phyloP scores from a whole-genome alignment of 2,797 vertebrate species.

The Urocyon cinereoargenteus region DNA sequence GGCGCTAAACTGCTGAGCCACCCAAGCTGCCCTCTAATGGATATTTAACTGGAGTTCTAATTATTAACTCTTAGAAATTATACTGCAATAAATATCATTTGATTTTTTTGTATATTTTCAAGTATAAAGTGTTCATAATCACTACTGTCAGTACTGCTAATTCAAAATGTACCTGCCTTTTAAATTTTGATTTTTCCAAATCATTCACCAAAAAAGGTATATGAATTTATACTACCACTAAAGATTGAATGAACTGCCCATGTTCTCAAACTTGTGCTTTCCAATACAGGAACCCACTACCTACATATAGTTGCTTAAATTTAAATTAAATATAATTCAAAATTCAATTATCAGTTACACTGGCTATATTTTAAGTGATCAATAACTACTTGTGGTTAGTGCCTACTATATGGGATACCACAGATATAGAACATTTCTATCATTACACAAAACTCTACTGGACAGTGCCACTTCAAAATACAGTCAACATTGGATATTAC shows the following conservation, averaged over 20 bases:
- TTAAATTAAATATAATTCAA: slow-evolving; percentile 22
- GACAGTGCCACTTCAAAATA: background rate
- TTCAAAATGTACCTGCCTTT: background rate
- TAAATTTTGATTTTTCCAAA: slow-evolving; percentile 15
- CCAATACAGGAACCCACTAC: background rate
- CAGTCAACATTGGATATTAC: background rate
- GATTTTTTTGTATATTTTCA: background rate
- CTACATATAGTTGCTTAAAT: background rate
- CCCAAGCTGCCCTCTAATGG: background rate
- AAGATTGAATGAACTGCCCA: background rate
- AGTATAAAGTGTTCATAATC: background rate
- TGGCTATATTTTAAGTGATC: background rate
- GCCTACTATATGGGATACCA: background rate
- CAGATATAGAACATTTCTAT: background rate
- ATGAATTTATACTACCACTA: background rate
- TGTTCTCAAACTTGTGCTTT: background rate
- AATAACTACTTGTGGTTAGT: background rate
- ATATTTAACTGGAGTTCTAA: background rate
- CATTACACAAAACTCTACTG: background rate
- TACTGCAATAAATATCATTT: background rate
- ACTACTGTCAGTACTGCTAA: background rate
- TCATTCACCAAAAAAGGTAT: background rate
- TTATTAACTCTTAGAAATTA: slow-evolving; percentile 32
- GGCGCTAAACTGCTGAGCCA: no score
- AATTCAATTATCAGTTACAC: background rate